Base-by-base conservation (phyloP, 2,113 vertebrate species). In the Anser brachyrhynchus region DNA sequence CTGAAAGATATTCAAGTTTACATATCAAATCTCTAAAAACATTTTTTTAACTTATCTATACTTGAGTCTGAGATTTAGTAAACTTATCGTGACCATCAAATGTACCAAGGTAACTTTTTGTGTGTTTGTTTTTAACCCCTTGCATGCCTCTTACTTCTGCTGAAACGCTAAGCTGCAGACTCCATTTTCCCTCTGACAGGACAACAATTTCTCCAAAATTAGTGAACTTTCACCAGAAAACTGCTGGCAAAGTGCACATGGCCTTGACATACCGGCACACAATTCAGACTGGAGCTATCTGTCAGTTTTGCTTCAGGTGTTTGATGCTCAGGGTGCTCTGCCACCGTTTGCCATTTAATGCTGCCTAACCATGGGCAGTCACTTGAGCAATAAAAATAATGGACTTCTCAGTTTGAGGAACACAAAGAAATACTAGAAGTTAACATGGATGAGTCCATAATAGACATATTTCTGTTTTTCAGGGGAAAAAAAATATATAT, bases 191-290 rank as follows among this genome's bases (percentile, higher is more conserved):
- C 33, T 85, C 65, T 61, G 51, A 44, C 6, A 84, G 18, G 26
- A 54, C n/a, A 86, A 75, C 69, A 17, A 22, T 41, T 44, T 81
- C 3, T 76, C 62, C 13, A 5, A 57, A 87, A 88, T 73, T 76
- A 92, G 65, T 73, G 31, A 92, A 55, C 26, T 10, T 91, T 62
- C 57, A 88, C 81, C 65, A 66, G 69, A 81, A 39, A 75, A 54
- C 39, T 3, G 13, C 3, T 72, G 16, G 64, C 58, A 57, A n/a
- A 67, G 29, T 8, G 1, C 14, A 10, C 17, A 3, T 2, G 10
- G 54, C 65, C 72, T 3, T 1, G 37, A 26, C 0, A 0, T 49
- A 33, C 35, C 3, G 1, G 20, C 37, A 75, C 49, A 41, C 0
- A 0, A 59, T 49, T 51, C 57, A n/a, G 57, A 78, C 52, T 54